Conservation (phyloP, 2,113 vertebrate genomes). For the Coptodon bakossiorum region DNA sequence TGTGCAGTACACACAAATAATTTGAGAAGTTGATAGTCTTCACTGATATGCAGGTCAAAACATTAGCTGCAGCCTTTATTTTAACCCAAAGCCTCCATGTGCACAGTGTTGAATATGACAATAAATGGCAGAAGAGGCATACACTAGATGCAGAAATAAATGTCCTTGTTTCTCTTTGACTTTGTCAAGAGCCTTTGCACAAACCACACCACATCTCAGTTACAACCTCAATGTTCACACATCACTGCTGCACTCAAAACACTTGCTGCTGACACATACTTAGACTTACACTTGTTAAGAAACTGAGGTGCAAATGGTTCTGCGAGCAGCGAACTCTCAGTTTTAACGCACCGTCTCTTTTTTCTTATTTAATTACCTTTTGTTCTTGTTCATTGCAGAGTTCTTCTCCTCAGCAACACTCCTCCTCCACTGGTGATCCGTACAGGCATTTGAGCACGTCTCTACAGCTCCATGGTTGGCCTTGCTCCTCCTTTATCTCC, state of each 20-base stretch:
- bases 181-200: constrained; percentile 22
- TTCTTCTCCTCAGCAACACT: constrained; percentile 56
- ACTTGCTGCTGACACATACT: constrained; percentile 33
- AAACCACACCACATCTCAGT: constrained; percentile 41
- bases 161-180: background rate
- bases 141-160: background rate
- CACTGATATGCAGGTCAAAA: constrained; percentile 29
- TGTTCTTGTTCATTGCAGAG: constrained; percentile 71
- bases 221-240: constrained; percentile 53
- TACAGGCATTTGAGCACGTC: constrained; percentile 60
- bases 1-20: constrained; percentile 44
- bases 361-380: constrained; percentile 58
- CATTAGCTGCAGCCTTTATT: background rate
- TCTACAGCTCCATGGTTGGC: constrained; percentile 64
- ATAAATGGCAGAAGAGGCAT: background rate
- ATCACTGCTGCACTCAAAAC: constrained; percentile 13
- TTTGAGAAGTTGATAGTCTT: constrained; percentile 20
- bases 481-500: constrained; percentile 32
- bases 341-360: background rate
- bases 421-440: constrained; percentile 45
- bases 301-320: background rate
- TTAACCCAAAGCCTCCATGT: background rate
- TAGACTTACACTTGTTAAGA: constrained; percentile 3
- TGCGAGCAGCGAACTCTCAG: background rate
- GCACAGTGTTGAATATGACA: background rate